phyloP scores from a whole-genome alignment of 2,888 invertebrate genomes.

The Dromius quadrimaculatus region DNA sequence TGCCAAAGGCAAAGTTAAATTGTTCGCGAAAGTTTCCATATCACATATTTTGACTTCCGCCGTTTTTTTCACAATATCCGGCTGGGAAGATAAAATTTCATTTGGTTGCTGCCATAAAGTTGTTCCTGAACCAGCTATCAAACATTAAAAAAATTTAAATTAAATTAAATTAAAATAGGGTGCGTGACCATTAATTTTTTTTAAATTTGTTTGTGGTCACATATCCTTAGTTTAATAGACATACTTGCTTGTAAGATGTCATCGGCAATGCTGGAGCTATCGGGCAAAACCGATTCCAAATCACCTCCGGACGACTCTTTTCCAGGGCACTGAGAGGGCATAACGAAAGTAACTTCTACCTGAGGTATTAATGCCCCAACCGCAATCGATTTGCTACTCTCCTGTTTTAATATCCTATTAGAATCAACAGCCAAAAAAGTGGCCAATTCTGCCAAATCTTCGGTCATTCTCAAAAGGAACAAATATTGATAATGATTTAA shows the following conservation, averaged over 20 bases:
- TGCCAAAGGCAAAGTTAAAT: conserved; percentile 14
- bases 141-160: conserved; percentile 51
- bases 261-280: conserved; percentile 87
- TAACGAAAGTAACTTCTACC: conserved; percentile 87
- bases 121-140: conserved; percentile 55
- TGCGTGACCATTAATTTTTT: too few relatives aligned
- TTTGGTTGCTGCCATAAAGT: conserved; percentile 54
- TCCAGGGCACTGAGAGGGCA: conserved; percentile 85
- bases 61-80: conserved; percentile 39
- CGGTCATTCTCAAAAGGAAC: conserved; percentile 86
- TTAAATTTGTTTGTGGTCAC: too few relatives aligned
- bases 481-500: conserved; percentile 94
- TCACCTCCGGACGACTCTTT: conserved; percentile 89
- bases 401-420: conserved; percentile 75
- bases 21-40: conserved; percentile 7
- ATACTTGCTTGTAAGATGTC: conserved; percentile 74
- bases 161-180: not conserved
- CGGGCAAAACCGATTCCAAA: conserved; percentile 86
- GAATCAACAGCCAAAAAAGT: conserved; percentile 85
- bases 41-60: conserved; percentile 26
- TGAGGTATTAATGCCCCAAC: conserved; percentile 87
- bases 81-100: conserved; percentile 38
- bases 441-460: conserved; percentile 83
- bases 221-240: too few relatives aligned
- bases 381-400: conserved; percentile 71